Percentiles rank a stretch among this genome's conserved stretches.
Conservation (phyloP, 2,113 vertebrate species). For the Pampusana beccarii region DNA sequence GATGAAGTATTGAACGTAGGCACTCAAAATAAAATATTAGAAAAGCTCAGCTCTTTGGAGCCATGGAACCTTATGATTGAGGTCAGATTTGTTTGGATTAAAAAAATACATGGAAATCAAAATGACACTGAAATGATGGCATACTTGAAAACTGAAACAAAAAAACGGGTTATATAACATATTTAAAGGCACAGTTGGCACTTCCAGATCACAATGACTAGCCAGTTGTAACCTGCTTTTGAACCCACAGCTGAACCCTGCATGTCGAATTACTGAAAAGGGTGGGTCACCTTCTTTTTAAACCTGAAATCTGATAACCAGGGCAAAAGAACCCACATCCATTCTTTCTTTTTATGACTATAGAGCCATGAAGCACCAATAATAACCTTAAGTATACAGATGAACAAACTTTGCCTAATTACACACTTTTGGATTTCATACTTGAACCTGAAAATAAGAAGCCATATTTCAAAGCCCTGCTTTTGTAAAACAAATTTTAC, state of each 20-base stretch:
- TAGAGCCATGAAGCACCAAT: constrained; percentile 38
- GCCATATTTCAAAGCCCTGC: neutral
- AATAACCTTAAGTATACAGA: constrained; percentile 46
- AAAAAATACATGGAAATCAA: constrained; percentile 21
- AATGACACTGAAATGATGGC: constrained; percentile 12
- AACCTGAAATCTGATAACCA: constrained; percentile 65
- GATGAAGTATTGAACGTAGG: neutral
- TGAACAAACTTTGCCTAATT: constrained; percentile 30
- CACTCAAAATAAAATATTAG: constrained; percentile 57
- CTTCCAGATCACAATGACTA: constrained; percentile 49
- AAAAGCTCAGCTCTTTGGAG: constrained; percentile 48
- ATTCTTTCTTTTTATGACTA: constrained; percentile 58
- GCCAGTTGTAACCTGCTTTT: constrained; percentile 53
- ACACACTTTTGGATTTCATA: constrained; percentile 27
- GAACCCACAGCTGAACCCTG: constrained; percentile 48
- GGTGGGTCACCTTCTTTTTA: constrained; percentile 50
- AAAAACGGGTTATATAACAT: constrained; percentile 43
- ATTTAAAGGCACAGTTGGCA: constrained; percentile 49
- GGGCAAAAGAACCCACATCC: constrained; percentile 56
- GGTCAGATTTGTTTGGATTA: constrained; percentile 42
- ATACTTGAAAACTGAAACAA: constrained; percentile 29
- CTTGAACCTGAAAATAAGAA: constrained; percentile 46
- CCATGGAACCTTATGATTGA: constrained; percentile 43
- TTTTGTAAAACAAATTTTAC: neutral
- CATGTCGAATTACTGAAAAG: constrained; percentile 45